Evolutionary conservation across 2,888 invertebrate genomes (phyloP).

Genomic region (Gymnoscelis rufifasciata): DNA sequence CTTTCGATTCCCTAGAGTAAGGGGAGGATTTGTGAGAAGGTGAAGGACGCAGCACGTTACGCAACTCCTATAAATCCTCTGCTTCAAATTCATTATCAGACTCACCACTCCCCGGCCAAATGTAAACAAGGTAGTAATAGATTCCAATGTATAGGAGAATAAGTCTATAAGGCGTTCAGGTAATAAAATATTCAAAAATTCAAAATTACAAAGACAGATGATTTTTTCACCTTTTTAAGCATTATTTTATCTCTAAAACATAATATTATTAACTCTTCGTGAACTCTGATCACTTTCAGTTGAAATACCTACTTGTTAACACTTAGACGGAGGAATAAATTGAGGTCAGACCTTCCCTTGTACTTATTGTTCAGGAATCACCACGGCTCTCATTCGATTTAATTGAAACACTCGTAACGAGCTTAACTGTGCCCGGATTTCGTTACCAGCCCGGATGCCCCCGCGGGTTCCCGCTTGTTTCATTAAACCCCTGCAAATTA

Average conservation of each 20-base stretch:
- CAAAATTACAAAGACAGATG: too few species aligned
- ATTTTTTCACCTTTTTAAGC: too few species aligned
- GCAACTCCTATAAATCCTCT: conserved; percentile 36
- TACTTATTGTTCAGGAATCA: conserved; percentile 31
- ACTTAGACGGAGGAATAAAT: conserved; percentile 22
- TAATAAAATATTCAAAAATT: too few species aligned
- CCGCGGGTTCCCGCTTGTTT: conserved; percentile 35
- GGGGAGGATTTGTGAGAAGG: conserved; percentile 28
- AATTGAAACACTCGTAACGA: conserved; percentile 48
- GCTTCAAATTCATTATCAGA: conserved; percentile 26
- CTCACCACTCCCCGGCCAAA: conserved; percentile 13
- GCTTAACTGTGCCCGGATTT: conserved; percentile 44
- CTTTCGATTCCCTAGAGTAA: conserved; percentile 23
- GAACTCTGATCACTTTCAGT: too few species aligned
- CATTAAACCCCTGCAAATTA: conserved; percentile 45
- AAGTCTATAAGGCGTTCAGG: too few species aligned
- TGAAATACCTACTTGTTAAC: too few species aligned
- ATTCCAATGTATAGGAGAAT: background rate
- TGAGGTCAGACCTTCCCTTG: conserved; percentile 27
- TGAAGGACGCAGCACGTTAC: conserved; percentile 47
- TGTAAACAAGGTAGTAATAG: conserved; percentile 13
- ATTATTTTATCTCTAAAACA: too few species aligned
- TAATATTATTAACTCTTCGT: too few species aligned
- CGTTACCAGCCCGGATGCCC: conserved; percentile 34
- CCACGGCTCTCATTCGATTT: conserved; percentile 39